phyloP scores from a whole-genome alignment of 2,888 invertebrate species.

The Lycocerus yunnanus region DNA sequence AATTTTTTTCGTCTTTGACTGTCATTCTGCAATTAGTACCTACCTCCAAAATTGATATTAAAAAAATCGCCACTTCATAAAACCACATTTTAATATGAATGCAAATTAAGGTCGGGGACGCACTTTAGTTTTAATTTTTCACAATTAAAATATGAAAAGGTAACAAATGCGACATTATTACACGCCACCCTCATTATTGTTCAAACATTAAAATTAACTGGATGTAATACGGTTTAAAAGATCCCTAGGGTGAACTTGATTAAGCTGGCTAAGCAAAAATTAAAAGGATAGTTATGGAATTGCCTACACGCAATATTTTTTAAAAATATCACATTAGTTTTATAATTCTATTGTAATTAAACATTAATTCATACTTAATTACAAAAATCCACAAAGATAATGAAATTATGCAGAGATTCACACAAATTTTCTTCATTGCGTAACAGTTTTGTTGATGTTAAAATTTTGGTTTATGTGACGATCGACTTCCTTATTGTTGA shows the following conservation, averaged over 20 bases:
- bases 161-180: neutral
- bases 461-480: neutral
- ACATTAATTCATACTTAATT: neutral
- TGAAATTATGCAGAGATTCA: neutral
- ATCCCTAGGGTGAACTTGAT: neutral
- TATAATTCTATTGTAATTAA: neutral
- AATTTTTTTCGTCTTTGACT: neutral
- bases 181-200: neutral
- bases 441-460: neutral
- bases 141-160: neutral
- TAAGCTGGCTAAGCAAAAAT: neutral
- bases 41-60: neutral
- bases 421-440: neutral
- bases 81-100: neutral
- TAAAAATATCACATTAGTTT: neutral
- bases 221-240: neutral
- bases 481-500: neutral
- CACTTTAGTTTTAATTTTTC: neutral
- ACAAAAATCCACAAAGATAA: neutral
- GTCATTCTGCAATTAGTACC: neutral
- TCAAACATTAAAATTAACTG: neutral
- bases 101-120: neutral
- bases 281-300: neutral
- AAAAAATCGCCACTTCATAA: neutral
- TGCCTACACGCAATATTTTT: neutral